phyloP scores from a whole-genome alignment of 2,888 invertebrate genomes.

The Dastarcus helophoroides region DNA sequence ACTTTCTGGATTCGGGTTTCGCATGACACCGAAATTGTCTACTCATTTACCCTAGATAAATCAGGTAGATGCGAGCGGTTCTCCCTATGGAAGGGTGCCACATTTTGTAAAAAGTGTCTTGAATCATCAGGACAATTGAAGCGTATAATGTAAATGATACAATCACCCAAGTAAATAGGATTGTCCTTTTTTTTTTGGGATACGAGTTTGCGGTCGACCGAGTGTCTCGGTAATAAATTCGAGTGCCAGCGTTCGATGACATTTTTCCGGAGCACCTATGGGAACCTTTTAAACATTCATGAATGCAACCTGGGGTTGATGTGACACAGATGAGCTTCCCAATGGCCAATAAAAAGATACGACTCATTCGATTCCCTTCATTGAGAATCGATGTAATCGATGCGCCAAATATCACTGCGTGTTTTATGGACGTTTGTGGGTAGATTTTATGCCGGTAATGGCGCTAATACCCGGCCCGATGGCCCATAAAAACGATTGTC shows the following conservation, averaged over 20 bases:
- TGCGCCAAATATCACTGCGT: slow-evolving; percentile 33
- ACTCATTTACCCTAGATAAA: no score
- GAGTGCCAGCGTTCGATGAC: slow-evolving; percentile 26
- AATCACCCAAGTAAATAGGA: not conserved
- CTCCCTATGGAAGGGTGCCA: no score
- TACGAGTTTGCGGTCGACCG: slow-evolving; percentile 4
- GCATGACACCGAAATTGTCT: no score
- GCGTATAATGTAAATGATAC: not conserved
- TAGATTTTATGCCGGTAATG: slow-evolving; percentile 30
- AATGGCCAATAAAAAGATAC: slow-evolving; percentile 37
- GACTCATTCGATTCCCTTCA: slow-evolving; percentile 33
- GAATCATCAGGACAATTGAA: no score
- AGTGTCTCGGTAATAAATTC: slow-evolving; percentile 17
- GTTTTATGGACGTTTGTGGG: slow-evolving; percentile 33
- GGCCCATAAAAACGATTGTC: slow-evolving; percentile 21
- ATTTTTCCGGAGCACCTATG: slow-evolving; percentile 30
- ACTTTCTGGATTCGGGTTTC: no score
- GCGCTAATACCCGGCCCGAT: slow-evolving; percentile 22
- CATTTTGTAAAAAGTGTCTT: no score
- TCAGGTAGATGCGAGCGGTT: no score
- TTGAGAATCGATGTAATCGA: slow-evolving; percentile 32
- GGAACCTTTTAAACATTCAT: slow-evolving; percentile 31
- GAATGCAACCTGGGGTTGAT: slow-evolving; percentile 32
- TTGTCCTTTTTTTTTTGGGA: not conserved
- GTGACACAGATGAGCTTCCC: slow-evolving; percentile 32